These are phyloP conservation scores for Hybos culiciformis DNA, from an alignment of 2,888 invertebrate genomes.

Conservation along the genomic window DNA sequence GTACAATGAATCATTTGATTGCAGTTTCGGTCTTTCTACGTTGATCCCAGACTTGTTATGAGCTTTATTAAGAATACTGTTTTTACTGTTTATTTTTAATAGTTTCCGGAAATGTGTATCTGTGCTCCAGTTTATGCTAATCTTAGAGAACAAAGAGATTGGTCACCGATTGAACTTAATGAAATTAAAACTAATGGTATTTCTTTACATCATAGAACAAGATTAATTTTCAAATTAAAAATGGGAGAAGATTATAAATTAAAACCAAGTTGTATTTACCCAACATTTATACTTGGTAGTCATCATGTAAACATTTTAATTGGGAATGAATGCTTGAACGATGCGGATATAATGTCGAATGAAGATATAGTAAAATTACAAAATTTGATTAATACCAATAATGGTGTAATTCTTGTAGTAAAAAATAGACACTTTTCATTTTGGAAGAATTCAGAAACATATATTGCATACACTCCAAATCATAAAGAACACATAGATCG, in stretches of 20 bases:
- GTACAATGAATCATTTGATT: no score
- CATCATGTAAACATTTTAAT: slow-evolving; percentile 15
- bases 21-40: no score
- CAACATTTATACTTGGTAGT: slow-evolving; percentile 13
- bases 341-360: slow-evolving; percentile 3
- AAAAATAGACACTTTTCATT: slow-evolving; percentile 12
- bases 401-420: slow-evolving; percentile 13
- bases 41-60: no score
- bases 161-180: slow-evolving; percentile 11
- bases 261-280: slow-evolving; percentile 15
- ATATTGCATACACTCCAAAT: slow-evolving; percentile 12
- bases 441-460: slow-evolving; percentile 12
- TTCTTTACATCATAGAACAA: slow-evolving; percentile 13
- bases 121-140: slow-evolving; percentile 14
- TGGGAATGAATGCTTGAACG: slow-evolving; percentile 4
- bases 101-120: slow-evolving; percentile 16
- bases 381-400: slow-evolving; percentile 9
- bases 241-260: slow-evolving; percentile 10
- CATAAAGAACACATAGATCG: no score
- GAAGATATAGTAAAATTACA: not conserved
- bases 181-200: slow-evolving; percentile 14
- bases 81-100: slow-evolving; percentile 1
- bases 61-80: not conserved
- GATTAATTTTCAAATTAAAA: slow-evolving; percentile 10
- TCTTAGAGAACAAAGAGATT: slow-evolving; percentile 4